phyloP scores from a whole-genome alignment of 2,113 vertebrate genomes.

The Rhea americana region DNA sequence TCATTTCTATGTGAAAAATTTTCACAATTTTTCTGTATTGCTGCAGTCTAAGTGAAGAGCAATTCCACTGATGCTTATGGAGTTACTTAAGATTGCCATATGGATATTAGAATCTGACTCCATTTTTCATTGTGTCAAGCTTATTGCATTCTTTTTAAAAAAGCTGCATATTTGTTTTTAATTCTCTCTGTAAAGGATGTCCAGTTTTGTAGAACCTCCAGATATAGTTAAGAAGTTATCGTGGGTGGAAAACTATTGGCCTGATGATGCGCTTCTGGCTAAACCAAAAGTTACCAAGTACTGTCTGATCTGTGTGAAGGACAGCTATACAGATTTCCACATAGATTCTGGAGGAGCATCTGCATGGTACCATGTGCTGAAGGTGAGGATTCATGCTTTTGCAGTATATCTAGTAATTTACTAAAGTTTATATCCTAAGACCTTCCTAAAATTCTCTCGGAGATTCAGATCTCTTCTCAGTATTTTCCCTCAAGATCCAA shows the following conservation, averaged over 20 bases:
- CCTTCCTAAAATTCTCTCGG: not conserved
- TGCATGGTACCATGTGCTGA: conserved; percentile 95
- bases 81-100: not conserved
- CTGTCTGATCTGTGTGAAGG: conserved; percentile 97
- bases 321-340: conserved; percentile 98
- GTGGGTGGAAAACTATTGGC: conserved; percentile 98
- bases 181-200: conserved; percentile 84
- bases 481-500: rapidly evolving
- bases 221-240: conserved; percentile 93
- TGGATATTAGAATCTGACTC: rapidly evolving
- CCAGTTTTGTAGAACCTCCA: conserved; percentile 92
- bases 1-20: not conserved
- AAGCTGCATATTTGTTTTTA: not conserved
- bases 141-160: not conserved
- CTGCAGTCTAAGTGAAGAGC: not conserved
- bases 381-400: conserved; percentile 75
- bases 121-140: rapidly evolving
- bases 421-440: not conserved
- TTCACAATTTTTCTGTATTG: not conserved
- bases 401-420: rapidly evolving
- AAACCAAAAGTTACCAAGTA: conserved; percentile 98
- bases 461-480: not conserved
- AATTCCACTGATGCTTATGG: not conserved
- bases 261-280: conserved; percentile 90
- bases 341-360: conserved; percentile 95